Conservation (phyloP, 1,140 invertebrate species). For the Delia radicum region DNA sequence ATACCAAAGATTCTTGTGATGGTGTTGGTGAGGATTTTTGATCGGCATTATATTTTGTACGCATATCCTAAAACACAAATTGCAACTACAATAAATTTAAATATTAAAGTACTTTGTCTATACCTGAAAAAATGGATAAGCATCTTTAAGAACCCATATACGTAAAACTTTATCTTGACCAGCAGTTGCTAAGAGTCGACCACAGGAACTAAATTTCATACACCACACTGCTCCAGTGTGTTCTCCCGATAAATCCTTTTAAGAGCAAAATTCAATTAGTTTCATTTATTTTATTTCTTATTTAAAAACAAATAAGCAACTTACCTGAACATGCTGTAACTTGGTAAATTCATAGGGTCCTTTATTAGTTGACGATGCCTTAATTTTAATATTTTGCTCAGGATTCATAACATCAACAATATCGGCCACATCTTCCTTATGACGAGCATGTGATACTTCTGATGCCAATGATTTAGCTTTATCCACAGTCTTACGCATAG, state of each 20-base stretch:
- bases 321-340: conserved; percentile 63
- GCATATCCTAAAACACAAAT: conserved; percentile 73
- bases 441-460: conserved; percentile 78
- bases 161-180: conserved; percentile 92
- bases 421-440: conserved; percentile 82
- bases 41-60: conserved; percentile 89
- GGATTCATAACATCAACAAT: conserved; percentile 82
- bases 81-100: conserved; percentile 44
- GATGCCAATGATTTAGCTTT: conserved; percentile 89
- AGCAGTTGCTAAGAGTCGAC: conserved; percentile 88
- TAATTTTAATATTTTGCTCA: conserved; percentile 86
- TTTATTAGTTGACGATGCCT: conserved; percentile 92
- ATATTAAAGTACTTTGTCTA: not conserved
- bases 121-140: conserved; percentile 82
- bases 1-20: conserved; percentile 83
- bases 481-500: conserved; percentile 84
- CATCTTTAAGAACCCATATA: conserved; percentile 90
- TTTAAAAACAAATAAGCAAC: not conserved
- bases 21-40: conserved; percentile 84
- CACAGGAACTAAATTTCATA: conserved; percentile 97
- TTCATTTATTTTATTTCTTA: conserved; percentile 30
- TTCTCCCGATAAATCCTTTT: conserved; percentile 72
- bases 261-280: conserved; percentile 33
- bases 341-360: conserved; percentile 90
- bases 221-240: conserved; percentile 95